Evolutionary conservation across 1,140 invertebrate genomes (phyloP).

Genomic region (Archegozetes longisetosus): DNA sequence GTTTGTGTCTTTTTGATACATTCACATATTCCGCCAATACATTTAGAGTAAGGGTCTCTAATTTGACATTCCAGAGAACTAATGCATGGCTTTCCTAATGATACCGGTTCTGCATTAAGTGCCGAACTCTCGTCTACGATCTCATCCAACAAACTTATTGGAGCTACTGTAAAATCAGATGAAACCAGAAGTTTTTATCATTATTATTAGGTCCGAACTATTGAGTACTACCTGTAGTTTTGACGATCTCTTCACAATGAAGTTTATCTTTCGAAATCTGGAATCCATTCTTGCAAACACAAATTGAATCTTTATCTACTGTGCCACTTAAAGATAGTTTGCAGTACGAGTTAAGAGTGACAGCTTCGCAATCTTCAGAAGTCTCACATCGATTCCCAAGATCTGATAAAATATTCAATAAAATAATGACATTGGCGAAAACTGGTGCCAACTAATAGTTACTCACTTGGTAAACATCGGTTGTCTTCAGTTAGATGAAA

Average conservation of each 20-base stretch:
- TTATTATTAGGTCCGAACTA: too few species aligned
- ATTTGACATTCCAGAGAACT: constrained; percentile 56
- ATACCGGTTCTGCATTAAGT: constrained; percentile 34
- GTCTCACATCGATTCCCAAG: constrained; percentile 17
- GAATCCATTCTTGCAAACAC: constrained; percentile 24
- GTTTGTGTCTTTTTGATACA: constrained; percentile 40
- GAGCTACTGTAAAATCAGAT: not conserved
- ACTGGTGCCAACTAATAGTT: not conserved
- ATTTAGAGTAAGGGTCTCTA: constrained; percentile 56
- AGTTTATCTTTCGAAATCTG: constrained; percentile 20
- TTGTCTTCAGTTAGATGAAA: constrained; percentile 21
- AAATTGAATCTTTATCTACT: constrained; percentile 16
- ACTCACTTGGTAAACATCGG: constrained; percentile 22
- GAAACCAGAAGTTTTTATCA: not conserved
- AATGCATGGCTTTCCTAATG: constrained; percentile 54
- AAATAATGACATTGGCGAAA: not conserved
- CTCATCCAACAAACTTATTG: not conserved
- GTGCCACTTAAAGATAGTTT: constrained; percentile 19
- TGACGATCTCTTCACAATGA: constrained; percentile 11
- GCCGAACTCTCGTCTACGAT: constrained; percentile 2
- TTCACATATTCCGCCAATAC: constrained; percentile 58
- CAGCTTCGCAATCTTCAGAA: constrained; percentile 18
- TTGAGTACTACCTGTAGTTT: too few species aligned
- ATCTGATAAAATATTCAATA: constrained; percentile 4
- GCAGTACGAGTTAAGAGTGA: constrained; percentile 20